Conservation (phyloP, 2,888 invertebrate genomes). For the Temnothorax unifasciatus region DNA sequence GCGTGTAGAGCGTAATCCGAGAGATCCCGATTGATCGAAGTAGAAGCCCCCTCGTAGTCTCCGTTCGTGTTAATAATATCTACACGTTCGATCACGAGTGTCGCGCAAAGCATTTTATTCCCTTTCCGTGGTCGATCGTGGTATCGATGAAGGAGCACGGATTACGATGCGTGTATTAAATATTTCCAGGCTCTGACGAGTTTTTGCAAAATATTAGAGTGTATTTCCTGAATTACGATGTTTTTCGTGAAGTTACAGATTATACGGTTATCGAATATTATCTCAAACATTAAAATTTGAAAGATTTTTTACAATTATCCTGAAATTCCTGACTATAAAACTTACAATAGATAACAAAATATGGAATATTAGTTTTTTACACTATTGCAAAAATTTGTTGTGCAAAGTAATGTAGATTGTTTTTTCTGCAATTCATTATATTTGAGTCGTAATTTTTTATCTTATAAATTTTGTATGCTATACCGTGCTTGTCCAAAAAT, state of each 20-base stretch:
- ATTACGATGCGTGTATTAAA: conserved; percentile 19
- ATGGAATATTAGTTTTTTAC: background rate
- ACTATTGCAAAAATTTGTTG: background rate
- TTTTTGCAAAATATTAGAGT: background rate
- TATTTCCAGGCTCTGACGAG: background rate
- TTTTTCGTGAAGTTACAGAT: background rate
- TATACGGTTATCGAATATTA: background rate
- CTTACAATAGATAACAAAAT: background rate
- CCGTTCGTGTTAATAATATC: conserved; percentile 79
- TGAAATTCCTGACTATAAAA: background rate
- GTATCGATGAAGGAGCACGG: background rate
- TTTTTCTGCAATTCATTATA: background rate
- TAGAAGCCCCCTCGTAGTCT: conserved; percentile 33
- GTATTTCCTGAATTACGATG: background rate
- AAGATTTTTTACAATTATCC: background rate
- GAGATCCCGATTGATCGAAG: conserved; percentile 76
- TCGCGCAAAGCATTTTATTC: conserved; percentile 43
- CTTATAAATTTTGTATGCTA: background rate
- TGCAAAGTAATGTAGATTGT: background rate
- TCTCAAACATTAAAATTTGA: background rate
- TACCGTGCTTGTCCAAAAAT: background rate
- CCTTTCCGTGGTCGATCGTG: background rate
- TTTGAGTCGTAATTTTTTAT: background rate
- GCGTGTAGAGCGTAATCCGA: conserved; percentile 78
- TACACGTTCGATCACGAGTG: conserved; percentile 73